A percentile compares a stretch with the other conserved stretches of the same genome.
These are phyloP conservation scores for Carcina quercana DNA, from an alignment of 2,888 invertebrate genomes.

Conservation along the genomic window DNA sequence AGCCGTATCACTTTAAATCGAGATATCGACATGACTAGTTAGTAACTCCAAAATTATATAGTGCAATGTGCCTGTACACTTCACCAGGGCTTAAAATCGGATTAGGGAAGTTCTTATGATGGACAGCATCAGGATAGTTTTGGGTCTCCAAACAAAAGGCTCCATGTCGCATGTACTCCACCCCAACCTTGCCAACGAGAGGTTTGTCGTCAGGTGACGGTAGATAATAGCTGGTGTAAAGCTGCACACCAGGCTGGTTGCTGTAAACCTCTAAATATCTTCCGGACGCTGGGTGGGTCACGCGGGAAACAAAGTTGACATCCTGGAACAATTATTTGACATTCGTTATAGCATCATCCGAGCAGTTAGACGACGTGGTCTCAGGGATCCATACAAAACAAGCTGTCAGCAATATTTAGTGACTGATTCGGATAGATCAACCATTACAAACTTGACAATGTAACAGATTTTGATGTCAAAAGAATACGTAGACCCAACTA, in stretches of 20 bases:
- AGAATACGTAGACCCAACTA: not conserved
- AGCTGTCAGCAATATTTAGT: too few relatives aligned
- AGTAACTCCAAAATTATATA: conserved; percentile 78
- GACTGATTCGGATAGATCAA: too few relatives aligned
- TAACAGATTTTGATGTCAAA: not conserved
- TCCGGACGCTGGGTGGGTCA: conserved; percentile 79
- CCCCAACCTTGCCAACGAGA: conserved; percentile 45
- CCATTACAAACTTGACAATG: too few relatives aligned
- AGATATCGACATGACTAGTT: too few relatives aligned
- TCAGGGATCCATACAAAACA: too few relatives aligned
- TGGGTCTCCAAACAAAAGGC: conserved; percentile 94
- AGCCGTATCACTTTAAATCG: too few relatives aligned
- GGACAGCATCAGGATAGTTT: conserved; percentile 91
- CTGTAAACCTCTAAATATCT: conserved; percentile 85
- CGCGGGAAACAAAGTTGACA: conserved; percentile 60
- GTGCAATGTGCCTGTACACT: conserved; percentile 79
- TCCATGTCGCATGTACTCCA: conserved; percentile 80
- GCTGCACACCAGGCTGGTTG: conserved; percentile 92
- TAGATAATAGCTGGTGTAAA: conserved; percentile 87
- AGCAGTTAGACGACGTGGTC: too few relatives aligned
- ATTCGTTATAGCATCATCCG: too few relatives aligned
- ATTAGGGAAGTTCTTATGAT: conserved; percentile 85
- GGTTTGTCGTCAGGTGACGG: conserved; percentile 67
- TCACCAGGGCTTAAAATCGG: conserved; percentile 80
- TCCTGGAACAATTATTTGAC: too few relatives aligned